Percentiles rank a stretch among this genome's conserved stretches.
These are phyloP conservation scores for Eriocheir sinensis DNA, from an alignment of 1,140 invertebrate genomes.

Conservation along the genomic window DNA sequence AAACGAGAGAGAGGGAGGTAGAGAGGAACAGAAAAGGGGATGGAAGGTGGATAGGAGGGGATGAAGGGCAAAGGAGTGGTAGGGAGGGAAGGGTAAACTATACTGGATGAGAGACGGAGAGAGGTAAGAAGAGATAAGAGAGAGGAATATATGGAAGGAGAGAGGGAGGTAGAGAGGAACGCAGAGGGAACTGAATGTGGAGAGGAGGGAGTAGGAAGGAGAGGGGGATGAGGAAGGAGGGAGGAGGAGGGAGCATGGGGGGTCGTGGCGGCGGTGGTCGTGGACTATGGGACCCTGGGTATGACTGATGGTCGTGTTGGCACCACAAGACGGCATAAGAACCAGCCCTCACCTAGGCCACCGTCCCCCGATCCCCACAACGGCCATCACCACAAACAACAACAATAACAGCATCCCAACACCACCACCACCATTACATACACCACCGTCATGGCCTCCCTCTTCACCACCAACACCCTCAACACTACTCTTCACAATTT, in stretches of 20 bases:
- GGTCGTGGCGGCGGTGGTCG: neutral
- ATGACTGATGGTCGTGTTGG: constrained; percentile 40
- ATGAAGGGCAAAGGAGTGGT: too few relatives aligned
- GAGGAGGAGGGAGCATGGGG: neutral
- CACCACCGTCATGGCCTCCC: neutral
- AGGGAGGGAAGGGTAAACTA: neutral
- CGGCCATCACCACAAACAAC: neutral
- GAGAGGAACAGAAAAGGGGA: too few relatives aligned
- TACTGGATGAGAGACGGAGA: too few relatives aligned
- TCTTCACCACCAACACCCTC: neutral
- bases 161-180: neutral
- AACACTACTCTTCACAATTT: neutral
- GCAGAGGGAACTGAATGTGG: neutral
- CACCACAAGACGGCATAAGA: neutral
- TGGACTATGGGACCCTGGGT: constrained; percentile 44
- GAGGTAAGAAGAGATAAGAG: neutral
- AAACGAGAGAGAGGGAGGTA: too few relatives aligned
- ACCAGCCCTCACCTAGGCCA: neutral
- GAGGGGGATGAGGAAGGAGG: neutral
- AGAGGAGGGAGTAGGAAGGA: neutral
- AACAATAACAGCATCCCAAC: neutral
- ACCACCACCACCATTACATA: neutral
- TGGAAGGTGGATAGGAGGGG: too few relatives aligned
- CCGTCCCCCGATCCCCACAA: neutral
- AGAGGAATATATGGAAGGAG: neutral